Percentiles rank a stretch among this genome's conserved stretches.
Conservation (phyloP, 2,113 vertebrate species). For the Rafetus swinhoei region DNA sequence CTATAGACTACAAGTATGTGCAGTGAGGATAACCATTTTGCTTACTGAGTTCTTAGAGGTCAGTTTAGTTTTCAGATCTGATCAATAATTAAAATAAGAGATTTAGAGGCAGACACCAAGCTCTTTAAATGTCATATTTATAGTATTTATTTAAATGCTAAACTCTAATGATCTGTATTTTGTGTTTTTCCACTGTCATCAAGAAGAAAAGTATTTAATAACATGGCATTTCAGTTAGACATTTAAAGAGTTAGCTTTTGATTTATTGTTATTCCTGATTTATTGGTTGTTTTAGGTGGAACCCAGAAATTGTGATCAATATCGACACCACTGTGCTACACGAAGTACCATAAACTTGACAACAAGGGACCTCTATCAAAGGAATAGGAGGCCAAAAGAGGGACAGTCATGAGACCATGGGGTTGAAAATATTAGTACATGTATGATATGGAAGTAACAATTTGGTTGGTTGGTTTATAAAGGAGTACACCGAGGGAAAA, state of each 20-base stretch:
- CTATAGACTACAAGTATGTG: neutral
- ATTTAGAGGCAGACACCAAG: neutral
- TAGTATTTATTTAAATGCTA: constrained; percentile 44
- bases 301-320: neutral
- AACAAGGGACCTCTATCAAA: neutral
- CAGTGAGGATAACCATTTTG: constrained; percentile 38
- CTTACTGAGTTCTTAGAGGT: constrained; percentile 67
- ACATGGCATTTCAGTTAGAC: neutral
- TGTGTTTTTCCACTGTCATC: neutral
- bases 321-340: neutral
- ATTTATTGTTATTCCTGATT: neutral
- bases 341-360: neutral
- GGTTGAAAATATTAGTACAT: neutral
- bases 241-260: neutral
- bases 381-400: neutral
- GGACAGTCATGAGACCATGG: neutral
- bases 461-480: neutral
- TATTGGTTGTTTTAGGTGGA: neutral
- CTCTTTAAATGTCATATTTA: neutral
- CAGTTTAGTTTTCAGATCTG: constrained; percentile 53
- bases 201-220: neutral
- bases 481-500: neutral
- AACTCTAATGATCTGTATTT: constrained; percentile 30
- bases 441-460: neutral
- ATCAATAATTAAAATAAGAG: constrained; percentile 73